Evolutionary conservation across 92 coral and sea anemone species (phyloP).

Genomic region (Chrysogorgia sp.): DNA sequence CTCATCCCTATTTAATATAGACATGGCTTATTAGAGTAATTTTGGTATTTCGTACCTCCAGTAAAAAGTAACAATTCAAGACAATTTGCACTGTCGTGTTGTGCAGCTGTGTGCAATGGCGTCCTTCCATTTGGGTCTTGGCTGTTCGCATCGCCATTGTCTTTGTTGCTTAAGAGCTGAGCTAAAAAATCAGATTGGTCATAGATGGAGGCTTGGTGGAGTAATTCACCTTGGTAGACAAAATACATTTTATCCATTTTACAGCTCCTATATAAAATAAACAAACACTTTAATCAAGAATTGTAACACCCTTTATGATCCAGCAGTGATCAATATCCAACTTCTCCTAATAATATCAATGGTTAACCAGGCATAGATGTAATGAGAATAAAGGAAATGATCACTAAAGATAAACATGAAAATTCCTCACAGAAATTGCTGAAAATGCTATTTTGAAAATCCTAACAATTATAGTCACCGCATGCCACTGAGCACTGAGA

Average conservation of each 20-base stretch:
- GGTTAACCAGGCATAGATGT: too few relatives aligned
- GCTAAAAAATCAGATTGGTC: constrained; percentile 82
- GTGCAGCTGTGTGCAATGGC: constrained; percentile 94
- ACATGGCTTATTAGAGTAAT: too few relatives aligned
- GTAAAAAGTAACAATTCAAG: constrained; percentile 69
- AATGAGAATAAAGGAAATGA: too few relatives aligned
- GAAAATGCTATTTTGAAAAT: neutral
- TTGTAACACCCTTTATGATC: neutral
- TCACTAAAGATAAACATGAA: too few relatives aligned
- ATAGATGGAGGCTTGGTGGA: constrained; percentile 94
- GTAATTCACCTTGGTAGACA: constrained; percentile 78
- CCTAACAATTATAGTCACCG: too few relatives aligned
- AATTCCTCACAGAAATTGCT: too few relatives aligned
- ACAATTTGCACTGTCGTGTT: constrained; percentile 84
- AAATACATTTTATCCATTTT: constrained; percentile 80
- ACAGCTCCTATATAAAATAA: constrained; percentile 6
- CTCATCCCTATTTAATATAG: too few relatives aligned
- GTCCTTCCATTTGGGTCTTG: constrained; percentile 84
- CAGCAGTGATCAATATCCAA: neutral
- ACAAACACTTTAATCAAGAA: neutral
- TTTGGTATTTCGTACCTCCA: too few relatives aligned
- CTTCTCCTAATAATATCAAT: too few relatives aligned
- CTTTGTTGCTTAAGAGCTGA: constrained; percentile 72
- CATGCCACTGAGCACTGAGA: too few relatives aligned
- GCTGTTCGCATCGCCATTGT: constrained; percentile 86